A percentile compares a stretch with the other conserved stretches of the same genome.
Evolutionary conservation across 2,113 vertebrate genomes (phyloP).

Genomic region (Podilymbus podiceps): DNA sequence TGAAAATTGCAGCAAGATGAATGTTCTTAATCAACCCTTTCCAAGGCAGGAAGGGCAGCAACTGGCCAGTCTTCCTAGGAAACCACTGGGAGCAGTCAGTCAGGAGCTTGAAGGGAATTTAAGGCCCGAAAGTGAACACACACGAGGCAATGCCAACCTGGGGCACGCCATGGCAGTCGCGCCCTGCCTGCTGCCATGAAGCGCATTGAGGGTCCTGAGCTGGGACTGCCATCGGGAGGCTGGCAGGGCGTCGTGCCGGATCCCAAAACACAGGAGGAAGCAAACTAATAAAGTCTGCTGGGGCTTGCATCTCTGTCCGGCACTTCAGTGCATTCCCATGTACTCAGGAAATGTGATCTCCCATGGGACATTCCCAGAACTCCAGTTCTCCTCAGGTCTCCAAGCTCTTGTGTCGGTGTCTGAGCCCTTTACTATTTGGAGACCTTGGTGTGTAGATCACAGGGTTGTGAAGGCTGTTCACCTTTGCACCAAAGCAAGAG

Average conservation of each 20-base stretch:
- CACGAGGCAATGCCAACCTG: not conserved
- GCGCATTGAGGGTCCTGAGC: rapidly evolving
- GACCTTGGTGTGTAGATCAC: not conserved
- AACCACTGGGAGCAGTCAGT: not conserved
- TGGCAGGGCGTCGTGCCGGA: not conserved
- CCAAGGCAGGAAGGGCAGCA: not conserved
- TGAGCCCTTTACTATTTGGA: not conserved
- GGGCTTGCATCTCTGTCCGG: not conserved
- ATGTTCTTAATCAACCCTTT: not conserved
- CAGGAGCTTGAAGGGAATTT: not conserved
- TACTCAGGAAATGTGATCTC: not conserved
- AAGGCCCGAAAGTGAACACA: not conserved
- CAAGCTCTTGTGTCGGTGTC: not conserved
- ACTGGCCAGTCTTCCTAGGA: not conserved
- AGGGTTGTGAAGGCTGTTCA: not conserved
- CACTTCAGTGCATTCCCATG: not conserved
- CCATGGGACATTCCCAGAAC: not conserved
- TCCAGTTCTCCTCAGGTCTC: not conserved
- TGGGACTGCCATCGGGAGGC: not conserved
- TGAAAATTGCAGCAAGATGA: not conserved
- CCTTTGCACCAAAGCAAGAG: not conserved
- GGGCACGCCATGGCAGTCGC: rapidly evolving
- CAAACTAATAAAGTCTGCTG: not conserved
- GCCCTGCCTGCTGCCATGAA: not conserved
- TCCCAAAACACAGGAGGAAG: not conserved